These are phyloP conservation scores for Brachionus asplanchnoidis DNA, from an alignment of 1,140 invertebrate species.

Conservation along the genomic window DNA sequence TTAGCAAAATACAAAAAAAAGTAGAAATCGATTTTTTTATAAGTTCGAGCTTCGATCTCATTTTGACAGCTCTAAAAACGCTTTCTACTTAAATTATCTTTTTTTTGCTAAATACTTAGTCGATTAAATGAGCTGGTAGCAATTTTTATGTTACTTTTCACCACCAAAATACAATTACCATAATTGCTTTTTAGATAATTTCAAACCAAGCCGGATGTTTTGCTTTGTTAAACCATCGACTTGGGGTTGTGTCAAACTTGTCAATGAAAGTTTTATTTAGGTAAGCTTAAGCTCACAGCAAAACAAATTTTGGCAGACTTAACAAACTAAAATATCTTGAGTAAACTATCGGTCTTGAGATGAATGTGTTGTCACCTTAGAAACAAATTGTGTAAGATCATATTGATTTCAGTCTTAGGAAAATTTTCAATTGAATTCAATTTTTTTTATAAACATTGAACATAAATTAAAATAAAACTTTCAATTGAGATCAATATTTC, in stretches of 20 bases:
- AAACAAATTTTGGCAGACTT: background rate
- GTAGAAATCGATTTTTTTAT: conserved; percentile 27
- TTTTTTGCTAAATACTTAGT: background rate
- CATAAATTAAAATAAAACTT: background rate
- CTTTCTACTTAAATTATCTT: background rate
- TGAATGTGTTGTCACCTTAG: background rate
- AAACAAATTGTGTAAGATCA: background rate
- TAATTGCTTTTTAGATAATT: background rate
- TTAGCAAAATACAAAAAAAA: background rate
- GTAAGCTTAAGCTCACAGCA: background rate
- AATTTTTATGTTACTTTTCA: background rate
- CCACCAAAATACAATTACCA: background rate
- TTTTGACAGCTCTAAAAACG: background rate
- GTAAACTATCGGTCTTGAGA: background rate
- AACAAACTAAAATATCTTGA: background rate
- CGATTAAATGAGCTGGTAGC: background rate
- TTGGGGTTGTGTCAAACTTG: background rate
- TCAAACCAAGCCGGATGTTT: background rate
- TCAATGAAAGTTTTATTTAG: background rate
- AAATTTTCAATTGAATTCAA: background rate
- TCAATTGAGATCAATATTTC: background rate
- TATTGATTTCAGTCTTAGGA: background rate
- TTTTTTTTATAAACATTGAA: background rate
- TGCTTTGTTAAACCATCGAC: background rate
- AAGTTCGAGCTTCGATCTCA: background rate